These are phyloP conservation scores for Arenaria interpres DNA, from an alignment of 2,113 vertebrate species.

Conservation along the genomic window DNA sequence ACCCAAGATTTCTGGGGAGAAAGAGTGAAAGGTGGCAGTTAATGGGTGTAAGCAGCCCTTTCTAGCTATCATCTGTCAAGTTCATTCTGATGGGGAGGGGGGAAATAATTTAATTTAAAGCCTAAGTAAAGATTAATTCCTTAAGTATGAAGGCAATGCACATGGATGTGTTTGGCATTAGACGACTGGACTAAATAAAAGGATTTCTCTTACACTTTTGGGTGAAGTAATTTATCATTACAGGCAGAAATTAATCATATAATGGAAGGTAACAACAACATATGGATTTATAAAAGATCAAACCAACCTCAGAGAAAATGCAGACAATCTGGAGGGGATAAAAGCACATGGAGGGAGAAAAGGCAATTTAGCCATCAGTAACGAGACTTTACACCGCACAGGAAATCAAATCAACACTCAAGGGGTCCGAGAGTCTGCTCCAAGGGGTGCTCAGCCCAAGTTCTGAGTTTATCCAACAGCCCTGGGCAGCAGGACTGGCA, in stretches of 20 bases:
- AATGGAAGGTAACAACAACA: neutral
- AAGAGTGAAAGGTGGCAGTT: neutral
- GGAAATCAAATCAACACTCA: constrained; percentile 14
- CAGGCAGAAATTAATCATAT: neutral
- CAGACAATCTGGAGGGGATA: neutral
- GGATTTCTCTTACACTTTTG: neutral
- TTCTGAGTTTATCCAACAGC: neutral
- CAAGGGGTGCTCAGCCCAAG: neutral
- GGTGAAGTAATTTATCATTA: neutral
- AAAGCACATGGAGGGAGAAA: neutral
- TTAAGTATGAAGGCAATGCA: neutral
- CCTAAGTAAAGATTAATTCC: neutral
- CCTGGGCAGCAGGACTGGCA: neutral
- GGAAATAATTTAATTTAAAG: neutral
- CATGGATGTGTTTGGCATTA: neutral
- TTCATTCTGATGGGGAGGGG: neutral
- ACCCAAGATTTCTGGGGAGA: neutral
- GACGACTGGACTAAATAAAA: neutral
- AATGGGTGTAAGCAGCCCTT: neutral
- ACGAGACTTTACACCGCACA: neutral
- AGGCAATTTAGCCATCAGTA: neutral
- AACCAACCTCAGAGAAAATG: neutral
- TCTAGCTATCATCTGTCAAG: neutral
- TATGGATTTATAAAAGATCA: neutral
- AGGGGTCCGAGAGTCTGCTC: neutral